Base-by-base conservation (phyloP, 2,797 vertebrate species). In the Lepidocolaptes lacrymiger region DNA sequence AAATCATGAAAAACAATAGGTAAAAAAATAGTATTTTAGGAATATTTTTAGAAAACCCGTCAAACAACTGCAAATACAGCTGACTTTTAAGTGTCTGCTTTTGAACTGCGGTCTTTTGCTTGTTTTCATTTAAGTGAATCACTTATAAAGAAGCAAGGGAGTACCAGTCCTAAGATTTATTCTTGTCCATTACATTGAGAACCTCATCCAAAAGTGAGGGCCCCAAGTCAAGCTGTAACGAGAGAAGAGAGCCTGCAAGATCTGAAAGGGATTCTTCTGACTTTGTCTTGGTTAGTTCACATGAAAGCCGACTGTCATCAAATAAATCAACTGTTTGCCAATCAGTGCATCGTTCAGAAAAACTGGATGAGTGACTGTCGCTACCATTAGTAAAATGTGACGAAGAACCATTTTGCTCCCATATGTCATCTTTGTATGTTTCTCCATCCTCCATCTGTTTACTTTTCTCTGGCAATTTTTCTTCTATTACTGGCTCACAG, bases 181-280 rank as follows among this genome's bases (percentile, higher is more conserved):
- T 98, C 97, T 98, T 99, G 97, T 99, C 99, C 99, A 99, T 99
- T 95, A 99, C 99, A 95, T 99, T 99, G 89, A 99, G 99, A 79
- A 99, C 99, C 59, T 99, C 99, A 91, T 99, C 99, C 98, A 99
- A 96, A 98, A 99, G 99, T 76, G 99, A 99, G 84, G 99, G 99
- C 63, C 99, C 99, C 81, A 99, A 98, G 95, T 99, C 99, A 9
- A 99, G 98, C 91, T 99, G 98, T 36, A 99, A 98, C 10, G 99
- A 99, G 66, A 99, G 98, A 63, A 99, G 97, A 26, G 99, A 99
- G 64, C 98, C 99, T 0, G 98, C 98, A 90, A 99, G 98, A 93
- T 99, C 98, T 68, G 98, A 95, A 67, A 99, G 98, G 67, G 99
- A 99, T 78, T 99, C 98, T 95, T 98, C 98, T 1, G 99, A 99